Evolutionary conservation across 2,797 vertebrate genomes (phyloP).

Genomic region (Lophius americanus): DNA sequence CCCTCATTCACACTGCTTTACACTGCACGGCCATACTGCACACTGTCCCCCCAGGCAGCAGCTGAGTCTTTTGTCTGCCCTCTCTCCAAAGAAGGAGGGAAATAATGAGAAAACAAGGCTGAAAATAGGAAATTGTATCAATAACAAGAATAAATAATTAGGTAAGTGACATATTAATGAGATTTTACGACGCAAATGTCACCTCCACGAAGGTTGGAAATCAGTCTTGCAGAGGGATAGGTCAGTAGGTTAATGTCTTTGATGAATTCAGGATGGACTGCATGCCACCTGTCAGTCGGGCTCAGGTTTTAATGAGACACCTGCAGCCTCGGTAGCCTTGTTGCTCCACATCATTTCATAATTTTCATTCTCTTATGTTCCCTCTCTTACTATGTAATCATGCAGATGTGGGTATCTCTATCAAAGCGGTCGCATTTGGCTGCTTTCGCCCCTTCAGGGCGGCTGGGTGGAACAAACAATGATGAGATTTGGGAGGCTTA

Average conservation of each 20-base stretch:
- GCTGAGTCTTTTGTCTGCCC: constrained; percentile 43
- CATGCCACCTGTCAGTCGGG: constrained; percentile 45
- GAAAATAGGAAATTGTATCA: neutral
- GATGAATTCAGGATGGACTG: constrained; percentile 39
- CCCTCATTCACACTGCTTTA: constrained; percentile 1
- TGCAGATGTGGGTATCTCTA: constrained; percentile 73
- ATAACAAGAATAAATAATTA: neutral
- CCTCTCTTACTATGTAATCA: constrained; percentile 58
- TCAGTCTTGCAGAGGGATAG: constrained; percentile 26
- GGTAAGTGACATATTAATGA: neutral
- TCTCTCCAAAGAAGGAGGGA: neutral
- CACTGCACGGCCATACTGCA: constrained; percentile 10
- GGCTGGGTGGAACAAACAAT: constrained; percentile 82
- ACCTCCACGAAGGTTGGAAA: constrained; percentile 40
- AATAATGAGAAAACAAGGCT: neutral
- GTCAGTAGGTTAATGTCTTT: constrained; percentile 46
- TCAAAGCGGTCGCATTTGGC: constrained; percentile 48
- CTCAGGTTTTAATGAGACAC: constrained; percentile 62
- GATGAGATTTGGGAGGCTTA: constrained; percentile 58
- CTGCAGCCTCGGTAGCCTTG: constrained; percentile 41
- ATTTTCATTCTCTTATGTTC: constrained; percentile 33
- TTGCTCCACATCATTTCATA: constrained; percentile 50
- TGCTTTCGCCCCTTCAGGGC: constrained; percentile 71
- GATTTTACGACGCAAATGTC: constrained; percentile 11
- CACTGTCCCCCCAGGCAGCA: constrained; percentile 38